Percentiles rank a stretch among this genome's conserved stretches.
phyloP scores from a whole-genome alignment of 1,140 invertebrate genomes.

The Drosophila asahinai region DNA sequence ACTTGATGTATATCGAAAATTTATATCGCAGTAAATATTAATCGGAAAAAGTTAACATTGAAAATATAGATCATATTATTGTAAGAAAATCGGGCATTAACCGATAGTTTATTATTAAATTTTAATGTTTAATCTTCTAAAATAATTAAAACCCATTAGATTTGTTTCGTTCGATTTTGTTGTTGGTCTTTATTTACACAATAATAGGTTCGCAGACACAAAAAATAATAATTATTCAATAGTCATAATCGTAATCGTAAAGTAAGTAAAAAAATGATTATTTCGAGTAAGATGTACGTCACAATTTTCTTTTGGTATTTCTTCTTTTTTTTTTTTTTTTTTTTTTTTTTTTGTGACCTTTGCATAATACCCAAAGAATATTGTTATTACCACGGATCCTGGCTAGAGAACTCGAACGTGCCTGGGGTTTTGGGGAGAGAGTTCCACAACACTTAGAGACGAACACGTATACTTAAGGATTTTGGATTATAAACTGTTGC shows the following conservation, averaged over 20 bases:
- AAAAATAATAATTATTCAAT: constrained; percentile 54
- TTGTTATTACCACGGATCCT: constrained; percentile 43
- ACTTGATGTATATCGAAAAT: neutral
- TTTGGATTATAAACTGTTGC: constrained; percentile 1
- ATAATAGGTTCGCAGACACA: constrained; percentile 51
- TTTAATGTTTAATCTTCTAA: too few relatives aligned
- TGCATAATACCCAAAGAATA: constrained; percentile 28
- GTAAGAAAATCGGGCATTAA: too few relatives aligned
- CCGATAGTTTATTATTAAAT: too few relatives aligned
- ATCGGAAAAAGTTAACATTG: too few relatives aligned
- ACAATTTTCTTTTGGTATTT: constrained; percentile 32
- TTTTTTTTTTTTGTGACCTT: constrained; percentile 25
- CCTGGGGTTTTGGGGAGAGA: neutral
- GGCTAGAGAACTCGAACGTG: constrained; percentile 38
- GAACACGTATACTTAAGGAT: constrained; percentile 16
- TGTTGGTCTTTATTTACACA: constrained; percentile 52
- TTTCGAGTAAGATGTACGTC: constrained; percentile 27
- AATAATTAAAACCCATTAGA: neutral
- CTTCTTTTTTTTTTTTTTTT: constrained; percentile 6
- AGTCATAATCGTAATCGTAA: constrained; percentile 46
- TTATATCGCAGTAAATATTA: too few relatives aligned
- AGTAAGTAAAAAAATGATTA: constrained; percentile 42
- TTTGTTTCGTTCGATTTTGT: constrained; percentile 15
- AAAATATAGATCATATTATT: too few relatives aligned
- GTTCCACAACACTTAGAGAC: constrained; percentile 5